These are phyloP conservation scores for Ophiodon elongatus DNA, from an alignment of 2,113 vertebrate genomes.

Conservation along the genomic window DNA sequence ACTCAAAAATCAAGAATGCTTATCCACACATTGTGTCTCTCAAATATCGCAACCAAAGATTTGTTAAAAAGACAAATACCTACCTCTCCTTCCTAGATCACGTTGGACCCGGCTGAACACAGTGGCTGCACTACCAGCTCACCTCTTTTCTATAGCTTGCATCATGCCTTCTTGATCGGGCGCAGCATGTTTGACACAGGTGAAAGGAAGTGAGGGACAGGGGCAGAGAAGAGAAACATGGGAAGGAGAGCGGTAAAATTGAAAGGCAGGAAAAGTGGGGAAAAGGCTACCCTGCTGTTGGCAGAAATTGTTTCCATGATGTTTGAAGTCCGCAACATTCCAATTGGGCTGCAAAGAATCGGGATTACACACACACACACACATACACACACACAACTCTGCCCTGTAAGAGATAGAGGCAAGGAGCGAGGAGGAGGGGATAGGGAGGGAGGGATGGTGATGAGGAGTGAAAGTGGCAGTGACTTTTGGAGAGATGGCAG, in stretches of 20 bases:
- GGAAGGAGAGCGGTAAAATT: conserved; percentile 14
- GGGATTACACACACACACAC: conserved; percentile 42
- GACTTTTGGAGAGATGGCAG: conserved; percentile 73
- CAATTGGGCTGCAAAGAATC: conserved; percentile 74
- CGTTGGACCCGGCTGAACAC: neutral
- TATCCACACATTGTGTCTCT: conserved; percentile 10
- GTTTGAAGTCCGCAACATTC: conserved; percentile 63
- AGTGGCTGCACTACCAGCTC: conserved; percentile 5
- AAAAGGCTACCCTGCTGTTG: conserved; percentile 26
- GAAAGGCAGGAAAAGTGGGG: conserved; percentile 14
- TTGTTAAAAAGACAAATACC: conserved; percentile 17
- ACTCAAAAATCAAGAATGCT: conserved; percentile 14
- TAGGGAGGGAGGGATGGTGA: conserved; percentile 53
- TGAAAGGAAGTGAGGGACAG: conserved; percentile 5
- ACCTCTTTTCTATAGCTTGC: conserved; percentile 16
- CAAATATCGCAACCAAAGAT: conserved; percentile 25
- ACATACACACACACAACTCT: conserved; percentile 40
- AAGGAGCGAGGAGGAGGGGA: conserved; percentile 44
- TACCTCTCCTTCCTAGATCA: neutral
- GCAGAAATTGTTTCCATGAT: conserved; percentile 54
- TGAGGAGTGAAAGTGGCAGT: conserved; percentile 68
- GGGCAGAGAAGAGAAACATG: conserved; percentile 3
- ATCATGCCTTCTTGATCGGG: neutral
- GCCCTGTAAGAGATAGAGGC: conserved; percentile 51
- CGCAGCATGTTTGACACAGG: conserved; percentile 12